A percentile compares a stretch with the other conserved stretches of the same genome.
phyloP scores from a whole-genome alignment of 1,140 invertebrate species.

The Aphelenchoides fujianensis region DNA sequence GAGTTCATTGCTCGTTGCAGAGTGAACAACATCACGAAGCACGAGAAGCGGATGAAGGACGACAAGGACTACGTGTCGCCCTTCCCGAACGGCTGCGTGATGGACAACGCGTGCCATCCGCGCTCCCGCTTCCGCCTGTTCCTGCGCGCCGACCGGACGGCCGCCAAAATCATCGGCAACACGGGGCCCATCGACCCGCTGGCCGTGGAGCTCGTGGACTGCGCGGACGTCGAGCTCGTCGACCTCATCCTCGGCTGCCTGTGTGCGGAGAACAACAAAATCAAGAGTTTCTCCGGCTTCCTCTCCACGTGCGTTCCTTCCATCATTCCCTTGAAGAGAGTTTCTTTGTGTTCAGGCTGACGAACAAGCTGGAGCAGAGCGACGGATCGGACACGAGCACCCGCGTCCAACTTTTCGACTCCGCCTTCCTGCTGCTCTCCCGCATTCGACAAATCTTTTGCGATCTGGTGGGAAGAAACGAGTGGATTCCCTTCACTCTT shows the following conservation, averaged over 20 bases:
- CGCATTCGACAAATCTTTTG: slow-evolving; percentile 18
- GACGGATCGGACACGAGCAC: neutral
- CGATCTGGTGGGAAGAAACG: slow-evolving; percentile 14
- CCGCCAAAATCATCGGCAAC: neutral
- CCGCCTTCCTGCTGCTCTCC: slow-evolving; percentile 10
- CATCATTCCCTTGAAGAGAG: neutral
- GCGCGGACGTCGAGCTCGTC: neutral
- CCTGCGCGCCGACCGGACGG: neutral
- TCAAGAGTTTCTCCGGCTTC: neutral
- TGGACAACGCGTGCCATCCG: neutral
- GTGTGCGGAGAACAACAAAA: slow-evolving; percentile 2
- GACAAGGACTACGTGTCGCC: neutral
- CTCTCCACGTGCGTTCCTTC: neutral
- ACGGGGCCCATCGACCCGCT: neutral
- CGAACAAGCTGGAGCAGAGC: slow-evolving; percentile 3
- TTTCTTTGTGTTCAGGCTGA: too few relatives aligned
- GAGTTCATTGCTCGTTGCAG: neutral
- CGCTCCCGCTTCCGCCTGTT: neutral
- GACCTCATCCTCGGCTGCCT: slow-evolving; percentile 1
- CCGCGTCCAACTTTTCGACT: slow-evolving; percentile 8
- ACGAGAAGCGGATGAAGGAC: neutral
- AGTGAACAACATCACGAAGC: neutral
- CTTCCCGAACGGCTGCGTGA: neutral
- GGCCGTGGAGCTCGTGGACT: neutral
- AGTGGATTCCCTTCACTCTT: too few relatives aligned